Evolutionary conservation across 2,113 vertebrate genomes (phyloP), one percentile per base, ranked within the genome.

Genomic region (Sceloporus undulatus): DNA sequence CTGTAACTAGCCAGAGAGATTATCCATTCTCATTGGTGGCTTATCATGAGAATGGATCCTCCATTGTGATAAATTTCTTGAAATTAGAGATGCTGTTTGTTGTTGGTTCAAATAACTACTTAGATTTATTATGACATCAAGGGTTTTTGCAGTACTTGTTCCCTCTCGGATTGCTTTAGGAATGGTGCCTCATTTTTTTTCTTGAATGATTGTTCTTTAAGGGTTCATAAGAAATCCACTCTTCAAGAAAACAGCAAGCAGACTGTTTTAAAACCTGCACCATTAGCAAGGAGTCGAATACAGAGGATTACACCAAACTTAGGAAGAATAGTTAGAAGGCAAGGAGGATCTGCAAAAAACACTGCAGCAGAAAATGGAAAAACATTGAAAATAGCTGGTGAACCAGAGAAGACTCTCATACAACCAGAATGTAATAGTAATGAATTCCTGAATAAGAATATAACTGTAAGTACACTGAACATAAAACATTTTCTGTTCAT

Each of bases 281-380:
- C 34, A 76, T 48, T 94, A 82, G 89, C 65, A 79, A 95, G 95
- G 88, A 88, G 94, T 83, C 94, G 93, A 91, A 7, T 94, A 42
- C 95, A 93, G 84, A 97, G 91, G 88, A 96, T 91, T 82, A 95
- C 94, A 87, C 96, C 95, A 89, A 97, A 96, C 86, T 18, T 96
- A 77, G 87, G 77, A 92, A 94, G 89, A 88, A 76, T 73, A 83
- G 2, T 85, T 92, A 89, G 78, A 87, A 95, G 85, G 89, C 94
- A 90, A 5, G 94, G 93, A 90, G 84, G 84, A 25, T 8, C 68
- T 9, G 9, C 6, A 88, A 73, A n/a, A 79, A 78, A 88, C 59
- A 93, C 90, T 73, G 75, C 29, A 83, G 8, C 42, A 48, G 74
- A 81, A 88, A 85, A 91, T 77, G 68, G 90, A 77, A 77, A 77